These are phyloP conservation scores for Gandaritis pyraliata DNA, from an alignment of 2,888 invertebrate genomes.

Conservation along the genomic window DNA sequence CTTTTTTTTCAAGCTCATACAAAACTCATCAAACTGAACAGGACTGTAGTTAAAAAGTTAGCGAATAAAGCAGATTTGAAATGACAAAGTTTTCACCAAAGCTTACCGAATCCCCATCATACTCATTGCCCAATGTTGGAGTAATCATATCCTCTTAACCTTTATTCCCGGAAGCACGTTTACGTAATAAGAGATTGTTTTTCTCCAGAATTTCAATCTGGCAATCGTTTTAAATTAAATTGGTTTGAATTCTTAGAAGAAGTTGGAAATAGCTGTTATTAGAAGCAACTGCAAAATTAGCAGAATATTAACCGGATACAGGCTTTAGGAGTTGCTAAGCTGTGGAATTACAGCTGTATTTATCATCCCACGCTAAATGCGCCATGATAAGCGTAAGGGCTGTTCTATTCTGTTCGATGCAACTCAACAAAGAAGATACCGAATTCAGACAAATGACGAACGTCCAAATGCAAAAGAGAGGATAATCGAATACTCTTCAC, in stretches of 20 bases:
- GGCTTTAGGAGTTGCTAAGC: not conserved
- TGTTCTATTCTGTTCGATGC: not conserved
- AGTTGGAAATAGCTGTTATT: conserved; percentile 16
- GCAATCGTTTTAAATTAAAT: conserved; percentile 9
- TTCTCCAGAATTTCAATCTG: conserved; percentile 10
- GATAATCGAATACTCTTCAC: not conserved
- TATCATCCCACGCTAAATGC: no score
- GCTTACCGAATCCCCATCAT: not conserved
- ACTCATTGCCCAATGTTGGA: not conserved
- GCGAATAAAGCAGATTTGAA: not conserved
- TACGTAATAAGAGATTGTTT: conserved; percentile 5
- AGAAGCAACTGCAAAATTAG: not conserved
- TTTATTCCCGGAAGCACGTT: conserved; percentile 2
- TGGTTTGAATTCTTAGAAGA: conserved; percentile 14
- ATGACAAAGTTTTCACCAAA: not conserved
- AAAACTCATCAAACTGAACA: no score
- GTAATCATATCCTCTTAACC: not conserved
- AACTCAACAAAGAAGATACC: not conserved
- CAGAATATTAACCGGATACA: not conserved
- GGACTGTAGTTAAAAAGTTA: no score
- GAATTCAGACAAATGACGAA: not conserved
- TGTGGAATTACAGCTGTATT: no score
- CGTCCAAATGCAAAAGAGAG: not conserved
- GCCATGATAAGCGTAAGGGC: no score
- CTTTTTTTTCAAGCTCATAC: no score